These are phyloP conservation scores for Orthonevra nobilis DNA, from an alignment of 2,888 invertebrate species.

Conservation along the genomic window DNA sequence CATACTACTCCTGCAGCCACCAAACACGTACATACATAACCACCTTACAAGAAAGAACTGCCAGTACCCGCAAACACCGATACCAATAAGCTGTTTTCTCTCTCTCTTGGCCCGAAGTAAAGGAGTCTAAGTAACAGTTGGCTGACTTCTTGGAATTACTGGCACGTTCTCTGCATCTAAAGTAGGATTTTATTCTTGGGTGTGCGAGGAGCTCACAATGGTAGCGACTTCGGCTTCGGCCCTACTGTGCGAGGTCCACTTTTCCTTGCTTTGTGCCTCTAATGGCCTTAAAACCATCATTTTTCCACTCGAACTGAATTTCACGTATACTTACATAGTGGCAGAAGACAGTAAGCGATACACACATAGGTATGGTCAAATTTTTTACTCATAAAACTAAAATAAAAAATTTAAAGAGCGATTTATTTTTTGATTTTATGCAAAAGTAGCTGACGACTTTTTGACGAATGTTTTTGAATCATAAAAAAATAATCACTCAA, in stretches of 20 bases:
- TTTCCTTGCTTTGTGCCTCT: background rate
- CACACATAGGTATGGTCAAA: too few relatives aligned
- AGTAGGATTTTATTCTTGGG: slow-evolving; percentile 49
- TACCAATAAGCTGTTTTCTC: slow-evolving; percentile 41
- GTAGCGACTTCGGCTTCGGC: too few relatives aligned
- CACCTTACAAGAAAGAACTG: slow-evolving; percentile 28
- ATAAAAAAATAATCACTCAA: too few relatives aligned
- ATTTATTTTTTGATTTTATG: too few relatives aligned
- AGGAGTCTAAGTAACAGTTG: slow-evolving; percentile 63
- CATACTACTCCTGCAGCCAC: slow-evolving; percentile 2
- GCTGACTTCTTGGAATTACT: slow-evolving; percentile 64
- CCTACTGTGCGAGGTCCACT: background rate
- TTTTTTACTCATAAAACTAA: too few relatives aligned
- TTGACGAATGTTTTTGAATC: too few relatives aligned
- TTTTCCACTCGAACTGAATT: slow-evolving; percentile 46
- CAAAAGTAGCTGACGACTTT: too few relatives aligned
- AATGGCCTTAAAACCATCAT: slow-evolving; percentile 39
- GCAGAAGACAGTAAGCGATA: too few relatives aligned
- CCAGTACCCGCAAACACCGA: slow-evolving; percentile 11
- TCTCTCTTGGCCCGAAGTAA: slow-evolving; percentile 26
- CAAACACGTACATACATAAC: slow-evolving; percentile 14
- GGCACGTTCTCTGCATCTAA: slow-evolving; percentile 54
- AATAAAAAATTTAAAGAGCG: too few relatives aligned
- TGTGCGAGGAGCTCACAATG: slow-evolving; percentile 41
- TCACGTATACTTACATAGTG: background rate